Percentiles rank a stretch among this genome's conserved stretches.
Conservation (phyloP, 2,113 vertebrate species). For the Sinocyclocheilus maitianheensis region DNA sequence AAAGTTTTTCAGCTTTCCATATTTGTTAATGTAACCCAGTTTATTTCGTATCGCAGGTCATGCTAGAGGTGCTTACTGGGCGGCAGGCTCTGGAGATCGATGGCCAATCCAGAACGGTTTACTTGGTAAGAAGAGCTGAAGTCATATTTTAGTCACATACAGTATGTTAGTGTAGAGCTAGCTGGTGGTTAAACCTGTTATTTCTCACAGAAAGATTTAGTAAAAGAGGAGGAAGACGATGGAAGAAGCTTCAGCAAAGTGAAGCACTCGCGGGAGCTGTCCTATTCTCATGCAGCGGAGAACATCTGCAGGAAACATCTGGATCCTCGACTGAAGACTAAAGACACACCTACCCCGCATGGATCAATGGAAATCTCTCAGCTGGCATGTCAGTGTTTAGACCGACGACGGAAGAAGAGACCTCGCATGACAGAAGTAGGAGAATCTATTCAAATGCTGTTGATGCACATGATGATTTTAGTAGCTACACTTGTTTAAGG, state of each 20-base stretch:
- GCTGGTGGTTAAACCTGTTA: not conserved
- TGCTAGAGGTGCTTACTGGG: slow-evolving; percentile 85
- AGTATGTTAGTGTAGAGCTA: not conserved
- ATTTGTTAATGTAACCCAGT: not conserved
- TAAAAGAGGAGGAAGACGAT: slow-evolving; percentile 70
- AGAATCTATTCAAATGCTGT: not conserved
- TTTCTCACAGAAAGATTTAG: slow-evolving; percentile 79
- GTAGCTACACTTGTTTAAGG: too few species aligned
- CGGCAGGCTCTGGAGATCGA: slow-evolving; percentile 77
- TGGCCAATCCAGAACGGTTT: slow-evolving; percentile 66
- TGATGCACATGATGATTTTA: not conserved
- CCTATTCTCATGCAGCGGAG: slow-evolving; percentile 49
- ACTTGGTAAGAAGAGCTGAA: slow-evolving; percentile 77
- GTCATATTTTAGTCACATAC: not conserved
- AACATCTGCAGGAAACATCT: slow-evolving; percentile 72
- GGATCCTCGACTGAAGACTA: slow-evolving; percentile 62
- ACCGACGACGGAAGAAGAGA: slow-evolving; percentile 76
- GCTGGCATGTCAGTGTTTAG: slow-evolving; percentile 80
- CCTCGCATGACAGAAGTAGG: slow-evolving; percentile 81
- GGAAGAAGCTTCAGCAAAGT: slow-evolving; percentile 57
- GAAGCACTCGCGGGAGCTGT: slow-evolving; percentile 22
- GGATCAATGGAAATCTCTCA: slow-evolving; percentile 69
- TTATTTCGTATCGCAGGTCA: slow-evolving; percentile 70
- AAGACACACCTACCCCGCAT: slow-evolving; percentile 54
- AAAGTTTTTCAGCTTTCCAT: not conserved